phyloP scores from a whole-genome alignment of 2,797 vertebrate genomes.

The Choloepus didactylus region DNA sequence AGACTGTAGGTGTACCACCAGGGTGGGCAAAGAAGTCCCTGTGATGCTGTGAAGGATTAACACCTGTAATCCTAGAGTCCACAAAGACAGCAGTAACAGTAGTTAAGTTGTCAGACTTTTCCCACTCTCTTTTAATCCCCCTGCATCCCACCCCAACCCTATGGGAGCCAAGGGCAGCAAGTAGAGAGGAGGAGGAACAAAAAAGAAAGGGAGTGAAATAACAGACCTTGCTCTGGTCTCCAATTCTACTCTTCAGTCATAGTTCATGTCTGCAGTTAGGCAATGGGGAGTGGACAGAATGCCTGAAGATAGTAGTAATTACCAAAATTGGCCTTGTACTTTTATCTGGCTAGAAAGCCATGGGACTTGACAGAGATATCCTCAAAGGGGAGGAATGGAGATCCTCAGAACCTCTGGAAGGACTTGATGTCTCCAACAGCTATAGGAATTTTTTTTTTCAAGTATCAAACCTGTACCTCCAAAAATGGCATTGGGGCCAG shows the following conservation, averaged over 20 bases:
- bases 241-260: background rate
- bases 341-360: background rate
- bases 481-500: background rate
- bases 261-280: background rate
- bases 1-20: background rate
- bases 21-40: background rate
- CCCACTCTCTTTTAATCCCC: background rate
- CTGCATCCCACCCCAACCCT: background rate
- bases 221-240: background rate
- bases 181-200: background rate
- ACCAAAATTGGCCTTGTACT: background rate
- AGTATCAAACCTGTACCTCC: background rate
- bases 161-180: background rate
- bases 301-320: background rate
- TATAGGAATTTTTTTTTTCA: background rate
- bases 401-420: background rate
- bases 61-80: background rate
- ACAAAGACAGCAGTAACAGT: background rate
- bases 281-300: background rate
- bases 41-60: background rate
- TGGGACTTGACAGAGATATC: background rate
- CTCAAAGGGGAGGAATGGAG: background rate
- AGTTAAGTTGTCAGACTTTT: background rate
- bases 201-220: background rate
- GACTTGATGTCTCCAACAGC: background rate